A percentile compares a stretch with the other conserved stretches of the same genome.
These are phyloP conservation scores for Oreochromis niloticus DNA, from an alignment of 2,113 vertebrate species.

Conservation along the genomic window DNA sequence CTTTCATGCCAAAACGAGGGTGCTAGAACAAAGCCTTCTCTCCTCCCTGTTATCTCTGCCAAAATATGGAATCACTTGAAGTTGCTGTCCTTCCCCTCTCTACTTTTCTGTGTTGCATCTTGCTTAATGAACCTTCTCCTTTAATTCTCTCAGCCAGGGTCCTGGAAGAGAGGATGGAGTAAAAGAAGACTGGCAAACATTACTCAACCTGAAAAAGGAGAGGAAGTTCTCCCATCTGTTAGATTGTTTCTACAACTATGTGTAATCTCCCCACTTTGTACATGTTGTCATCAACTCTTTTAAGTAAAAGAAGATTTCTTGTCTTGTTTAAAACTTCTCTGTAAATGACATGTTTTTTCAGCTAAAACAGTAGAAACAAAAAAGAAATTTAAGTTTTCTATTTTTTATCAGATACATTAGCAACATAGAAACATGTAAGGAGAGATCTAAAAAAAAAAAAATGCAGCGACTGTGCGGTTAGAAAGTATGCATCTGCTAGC, in stretches of 20 bases:
- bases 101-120: background rate
- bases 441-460: background rate
- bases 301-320: background rate
- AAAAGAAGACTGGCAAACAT: background rate
- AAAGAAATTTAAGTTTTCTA: background rate
- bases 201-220: slow-evolving; percentile 10
- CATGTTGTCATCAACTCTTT: background rate
- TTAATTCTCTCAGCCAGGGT: slow-evolving; percentile 16
- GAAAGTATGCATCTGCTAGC: background rate
- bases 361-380: background rate
- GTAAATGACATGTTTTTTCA: background rate
- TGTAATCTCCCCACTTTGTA: background rate
- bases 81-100: background rate
- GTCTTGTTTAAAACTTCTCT: background rate
- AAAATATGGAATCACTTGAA: slow-evolving; percentile 41
- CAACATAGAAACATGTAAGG: background rate
- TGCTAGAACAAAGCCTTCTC: slow-evolving; percentile 38
- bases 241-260: background rate
- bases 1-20: slow-evolving; percentile 27
- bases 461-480: background rate
- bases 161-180: slow-evolving; percentile 8
- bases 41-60: slow-evolving; percentile 23
- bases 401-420: background rate
- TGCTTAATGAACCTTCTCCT: slow-evolving; percentile 30
- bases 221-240: slow-evolving; percentile 26